phyloP scores from a whole-genome alignment of 2,797 vertebrate genomes.

The Periophthalmus magnuspinnatus region DNA sequence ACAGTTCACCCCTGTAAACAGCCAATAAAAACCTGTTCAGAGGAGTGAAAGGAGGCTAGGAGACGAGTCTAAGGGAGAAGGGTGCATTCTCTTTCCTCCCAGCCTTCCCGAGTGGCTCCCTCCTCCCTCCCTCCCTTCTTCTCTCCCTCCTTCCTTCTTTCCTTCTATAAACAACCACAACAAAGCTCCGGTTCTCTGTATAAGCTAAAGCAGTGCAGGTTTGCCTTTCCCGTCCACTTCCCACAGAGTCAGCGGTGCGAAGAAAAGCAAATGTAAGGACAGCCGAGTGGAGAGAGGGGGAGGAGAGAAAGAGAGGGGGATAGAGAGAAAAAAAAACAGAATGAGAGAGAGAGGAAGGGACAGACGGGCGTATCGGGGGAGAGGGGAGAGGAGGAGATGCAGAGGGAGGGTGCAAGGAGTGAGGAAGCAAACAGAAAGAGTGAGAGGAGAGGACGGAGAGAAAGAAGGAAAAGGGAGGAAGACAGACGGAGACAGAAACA shows the following conservation, averaged over 20 bases:
- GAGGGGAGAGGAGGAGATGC: not conserved
- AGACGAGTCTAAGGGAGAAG: slow-evolving; percentile 7
- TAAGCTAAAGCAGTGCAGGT: slow-evolving; percentile 18
- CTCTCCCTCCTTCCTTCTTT: slow-evolving; percentile 5
- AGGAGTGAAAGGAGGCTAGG: not conserved
- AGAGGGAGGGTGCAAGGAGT: not conserved
- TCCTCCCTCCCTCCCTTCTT: slow-evolving; percentile 8
- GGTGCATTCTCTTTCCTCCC: not conserved
- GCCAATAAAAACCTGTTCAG: slow-evolving; percentile 24
- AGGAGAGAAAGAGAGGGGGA: not conserved
- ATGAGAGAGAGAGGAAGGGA: not conserved
- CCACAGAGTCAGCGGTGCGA: slow-evolving; percentile 19
- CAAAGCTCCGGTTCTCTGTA: slow-evolving; percentile 6
- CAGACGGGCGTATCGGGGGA: not conserved
- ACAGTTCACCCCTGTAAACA: slow-evolving; percentile 19
- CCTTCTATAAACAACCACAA: slow-evolving; percentile 23
- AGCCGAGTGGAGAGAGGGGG: slow-evolving; percentile 8
- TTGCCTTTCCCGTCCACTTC: slow-evolving; percentile 27
- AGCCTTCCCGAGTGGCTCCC: slow-evolving; percentile 2
- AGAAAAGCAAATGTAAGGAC: slow-evolving; percentile 14
- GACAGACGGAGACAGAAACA: not conserved
- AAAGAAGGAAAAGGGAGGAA: not conserved
- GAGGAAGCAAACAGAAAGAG: not conserved
- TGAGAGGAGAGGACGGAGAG: not conserved
- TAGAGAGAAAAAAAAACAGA: not conserved